phyloP scores from a whole-genome alignment of 2,113 vertebrate species.

The Danionella cerebrum region DNA sequence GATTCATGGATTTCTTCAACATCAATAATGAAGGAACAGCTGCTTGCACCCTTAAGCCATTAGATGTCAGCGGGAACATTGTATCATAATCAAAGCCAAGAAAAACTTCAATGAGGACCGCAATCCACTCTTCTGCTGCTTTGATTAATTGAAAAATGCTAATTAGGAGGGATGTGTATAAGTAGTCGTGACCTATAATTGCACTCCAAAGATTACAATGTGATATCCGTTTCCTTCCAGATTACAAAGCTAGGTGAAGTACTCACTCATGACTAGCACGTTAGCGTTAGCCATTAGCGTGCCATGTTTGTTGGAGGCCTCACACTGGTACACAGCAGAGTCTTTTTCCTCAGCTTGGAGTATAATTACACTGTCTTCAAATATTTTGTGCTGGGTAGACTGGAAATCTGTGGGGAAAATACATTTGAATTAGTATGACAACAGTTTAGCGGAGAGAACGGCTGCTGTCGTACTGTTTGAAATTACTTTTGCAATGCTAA shows the following conservation, averaged over 20 bases:
- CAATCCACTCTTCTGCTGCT: not conserved
- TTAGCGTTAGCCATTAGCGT: slow-evolving; percentile 79
- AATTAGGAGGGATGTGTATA: not conserved
- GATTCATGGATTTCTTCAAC: not conserved
- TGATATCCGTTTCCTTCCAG: not conserved
- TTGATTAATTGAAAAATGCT: not conserved
- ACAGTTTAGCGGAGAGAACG: not conserved
- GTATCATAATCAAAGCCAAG: slow-evolving; percentile 13
- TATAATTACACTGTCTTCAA: slow-evolving; percentile 69
- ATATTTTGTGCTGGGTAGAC: slow-evolving; percentile 39
- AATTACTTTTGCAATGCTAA: too few relatives aligned
- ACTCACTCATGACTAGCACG: slow-evolving; percentile 82
- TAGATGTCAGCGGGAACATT: not conserved
- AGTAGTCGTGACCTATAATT: not conserved
- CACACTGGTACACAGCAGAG: slow-evolving; percentile 84
- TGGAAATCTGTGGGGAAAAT: slow-evolving; percentile 45
- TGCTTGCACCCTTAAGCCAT: slow-evolving; percentile 2
- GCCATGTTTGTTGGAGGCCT: slow-evolving; percentile 81
- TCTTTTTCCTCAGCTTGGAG: slow-evolving; percentile 68
- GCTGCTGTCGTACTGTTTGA: too few relatives aligned
- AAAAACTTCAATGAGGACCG: not conserved
- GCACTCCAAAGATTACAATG: not conserved
- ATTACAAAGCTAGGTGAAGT: not conserved
- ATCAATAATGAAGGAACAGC: slow-evolving; percentile 9
- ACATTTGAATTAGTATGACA: not conserved